These are phyloP conservation scores for Bombycilla garrulus DNA, from an alignment of 2,113 vertebrate species.

Conservation along the genomic window DNA sequence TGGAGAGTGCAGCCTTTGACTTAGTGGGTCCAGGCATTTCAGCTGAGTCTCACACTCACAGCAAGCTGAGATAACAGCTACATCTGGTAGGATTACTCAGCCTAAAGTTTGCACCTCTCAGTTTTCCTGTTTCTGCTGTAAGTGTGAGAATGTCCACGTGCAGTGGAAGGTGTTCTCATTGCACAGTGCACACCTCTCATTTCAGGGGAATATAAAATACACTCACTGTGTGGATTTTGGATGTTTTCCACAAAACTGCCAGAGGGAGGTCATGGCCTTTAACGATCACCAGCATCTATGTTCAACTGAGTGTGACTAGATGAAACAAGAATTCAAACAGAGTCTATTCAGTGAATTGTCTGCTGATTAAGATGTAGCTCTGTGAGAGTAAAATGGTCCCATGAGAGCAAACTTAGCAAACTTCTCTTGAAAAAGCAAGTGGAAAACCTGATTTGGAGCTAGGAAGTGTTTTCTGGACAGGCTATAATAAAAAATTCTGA, in stretches of 20 bases:
- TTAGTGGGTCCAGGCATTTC: not conserved
- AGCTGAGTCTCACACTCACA: not conserved
- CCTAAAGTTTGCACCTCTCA: not conserved
- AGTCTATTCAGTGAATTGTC: conserved; percentile 57
- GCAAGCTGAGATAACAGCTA: not conserved
- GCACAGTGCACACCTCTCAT: not conserved
- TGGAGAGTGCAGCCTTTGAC: not conserved
- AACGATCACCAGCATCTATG: conserved; percentile 66
- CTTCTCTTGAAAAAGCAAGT: conserved; percentile 42
- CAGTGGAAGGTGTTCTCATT: conserved; percentile 28
- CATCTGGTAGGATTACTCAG: not conserved
- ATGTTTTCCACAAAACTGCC: conserved; percentile 56
- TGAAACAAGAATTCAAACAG: conserved; percentile 66
- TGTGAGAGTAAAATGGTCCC: conserved; percentile 45
- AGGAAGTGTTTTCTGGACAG: not conserved
- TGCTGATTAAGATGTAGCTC: conserved; percentile 71
- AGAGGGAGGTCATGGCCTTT: conserved; percentile 51
- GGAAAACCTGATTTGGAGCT: conserved; percentile 9
- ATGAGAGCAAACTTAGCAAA: conserved; percentile 31
- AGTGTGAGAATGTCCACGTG: not conserved
- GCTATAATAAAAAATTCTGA: not conserved
- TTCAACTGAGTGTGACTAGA: conserved; percentile 70
- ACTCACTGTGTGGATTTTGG: conserved; percentile 39
- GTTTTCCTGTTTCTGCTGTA: conserved; percentile 9
- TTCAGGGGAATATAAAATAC: conserved; percentile 60